Percentiles rank a stretch among this genome's conserved stretches.
These are phyloP conservation scores for Hirundo rustica DNA, from an alignment of 2,797 vertebrate genomes.

Conservation along the genomic window DNA sequence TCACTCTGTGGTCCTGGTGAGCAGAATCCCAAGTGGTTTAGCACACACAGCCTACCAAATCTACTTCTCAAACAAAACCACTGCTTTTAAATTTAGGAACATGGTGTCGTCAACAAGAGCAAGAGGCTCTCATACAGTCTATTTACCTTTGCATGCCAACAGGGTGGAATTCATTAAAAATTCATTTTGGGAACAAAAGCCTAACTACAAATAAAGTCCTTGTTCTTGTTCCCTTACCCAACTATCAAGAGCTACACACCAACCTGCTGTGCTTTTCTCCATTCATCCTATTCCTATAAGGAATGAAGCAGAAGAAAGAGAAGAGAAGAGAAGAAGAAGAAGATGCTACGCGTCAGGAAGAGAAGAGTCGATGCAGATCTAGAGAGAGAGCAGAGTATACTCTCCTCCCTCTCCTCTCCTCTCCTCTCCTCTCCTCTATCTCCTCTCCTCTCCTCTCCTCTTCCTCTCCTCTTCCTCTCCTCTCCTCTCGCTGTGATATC, in stretches of 20 bases:
- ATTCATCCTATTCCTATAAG: too few species aligned
- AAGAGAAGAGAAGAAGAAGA: too few species aligned
- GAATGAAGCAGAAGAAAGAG: too few species aligned
- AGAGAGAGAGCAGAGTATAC: too few species aligned
- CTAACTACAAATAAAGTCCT: neutral
- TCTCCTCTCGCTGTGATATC: neutral
- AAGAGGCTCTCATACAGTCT: neutral
- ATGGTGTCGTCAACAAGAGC: neutral
- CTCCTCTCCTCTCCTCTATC: too few species aligned
- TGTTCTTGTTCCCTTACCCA: neutral
- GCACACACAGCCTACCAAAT: neutral
- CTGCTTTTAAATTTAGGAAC: neutral
- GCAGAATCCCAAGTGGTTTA: neutral
- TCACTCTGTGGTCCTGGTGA: neutral
- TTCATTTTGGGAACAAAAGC: neutral
- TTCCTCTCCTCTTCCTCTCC: neutral
- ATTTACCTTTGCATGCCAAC: neutral
- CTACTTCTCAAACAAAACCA: neutral
- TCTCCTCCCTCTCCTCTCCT: neutral
- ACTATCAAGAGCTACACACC: neutral
- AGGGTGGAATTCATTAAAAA: neutral
- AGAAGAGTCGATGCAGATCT: too few species aligned
- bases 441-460: neutral
- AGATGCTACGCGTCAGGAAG: too few species aligned
- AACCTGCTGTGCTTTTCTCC: neutral